Evolutionary conservation across 2,113 vertebrate genomes (phyloP).

Genomic region (Nannospalax galili): DNA sequence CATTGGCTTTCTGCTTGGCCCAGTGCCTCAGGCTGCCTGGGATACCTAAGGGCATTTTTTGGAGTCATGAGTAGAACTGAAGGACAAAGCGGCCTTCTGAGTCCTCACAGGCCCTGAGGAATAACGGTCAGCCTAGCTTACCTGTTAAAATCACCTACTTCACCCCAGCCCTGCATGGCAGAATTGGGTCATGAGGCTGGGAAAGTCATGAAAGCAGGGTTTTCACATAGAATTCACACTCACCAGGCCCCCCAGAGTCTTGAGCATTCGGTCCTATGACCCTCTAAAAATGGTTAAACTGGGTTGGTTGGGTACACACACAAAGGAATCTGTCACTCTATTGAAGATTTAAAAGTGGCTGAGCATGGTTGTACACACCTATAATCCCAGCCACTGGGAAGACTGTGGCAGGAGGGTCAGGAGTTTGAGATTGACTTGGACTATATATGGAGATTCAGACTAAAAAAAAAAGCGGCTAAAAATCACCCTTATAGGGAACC

Average conservation of each 20-base stretch:
- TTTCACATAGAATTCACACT: neutral
- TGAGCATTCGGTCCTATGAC: neutral
- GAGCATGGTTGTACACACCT: no score
- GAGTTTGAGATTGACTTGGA: neutral
- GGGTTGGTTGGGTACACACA: neutral
- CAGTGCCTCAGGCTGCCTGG: neutral
- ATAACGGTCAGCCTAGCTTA: neutral
- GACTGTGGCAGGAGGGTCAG: neutral
- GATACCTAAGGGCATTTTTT: neutral
- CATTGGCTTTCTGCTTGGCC: neutral
- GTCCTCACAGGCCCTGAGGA: neutral
- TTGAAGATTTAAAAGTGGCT: neutral
- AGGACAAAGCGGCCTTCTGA: neutral
- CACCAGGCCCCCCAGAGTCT: neutral
- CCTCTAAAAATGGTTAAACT: neutral
- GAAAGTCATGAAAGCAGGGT: neutral
- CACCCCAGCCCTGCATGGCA: neutral
- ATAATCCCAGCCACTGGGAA: neutral
- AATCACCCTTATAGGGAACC: neutral
- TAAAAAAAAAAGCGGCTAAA: neutral
- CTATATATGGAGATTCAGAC: neutral
- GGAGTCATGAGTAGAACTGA: neutral
- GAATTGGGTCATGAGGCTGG: neutral
- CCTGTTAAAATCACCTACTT: neutral
- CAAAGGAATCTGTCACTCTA: neutral